Base-by-base conservation (phyloP, 2,797 vertebrate genomes). In the Tadarida brasiliensis region DNA sequence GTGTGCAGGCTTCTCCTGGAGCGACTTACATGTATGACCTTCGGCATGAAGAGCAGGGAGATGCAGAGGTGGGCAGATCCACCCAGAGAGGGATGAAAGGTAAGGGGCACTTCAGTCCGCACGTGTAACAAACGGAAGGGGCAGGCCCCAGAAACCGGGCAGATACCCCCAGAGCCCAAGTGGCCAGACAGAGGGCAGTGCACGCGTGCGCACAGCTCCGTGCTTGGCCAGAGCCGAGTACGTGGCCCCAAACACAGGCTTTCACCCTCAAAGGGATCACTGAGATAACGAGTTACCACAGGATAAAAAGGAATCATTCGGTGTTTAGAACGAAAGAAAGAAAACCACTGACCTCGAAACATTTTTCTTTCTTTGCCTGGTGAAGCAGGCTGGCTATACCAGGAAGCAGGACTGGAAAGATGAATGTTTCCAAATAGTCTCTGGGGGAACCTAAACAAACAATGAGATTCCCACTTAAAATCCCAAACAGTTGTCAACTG, bases 391-490 rank as follows among this genome's bases (percentile, higher is more conserved):
- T 99, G 63, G 98, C 98, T 96, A 99, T 96, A 92, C 99, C 99
- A 0, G 99, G 99, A 20, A 99, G 81, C 95, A 99, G 98, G 71
- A 99, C 98, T 19, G 99, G 99, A 96, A 99, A 99, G 96, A 99
- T 85, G 51, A 77, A 98, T 74, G 90, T 97, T 97, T 99, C 99
- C 80, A 99, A 91, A 94, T 98, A 99, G 39, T 95, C 86, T 16
- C 4, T 97, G 88, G 98, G 97, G 91, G 99, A 98, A 98, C 98
- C 99, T 99, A 98, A 94, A 49, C 94, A 96, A 95, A 96, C 22
- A 97, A 81, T 78, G 84, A 28, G 49, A 44, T 56, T 81, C 24
- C 71, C 28, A 30, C 19, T 94, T 51, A 51, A 95, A 68, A 92
- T 88, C 33, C 78, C 73, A 47, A 88, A 73, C 35, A 44, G 47